These are phyloP conservation scores for Sitobion miscanthi DNA, from an alignment of 1,140 invertebrate species.

Conservation along the genomic window DNA sequence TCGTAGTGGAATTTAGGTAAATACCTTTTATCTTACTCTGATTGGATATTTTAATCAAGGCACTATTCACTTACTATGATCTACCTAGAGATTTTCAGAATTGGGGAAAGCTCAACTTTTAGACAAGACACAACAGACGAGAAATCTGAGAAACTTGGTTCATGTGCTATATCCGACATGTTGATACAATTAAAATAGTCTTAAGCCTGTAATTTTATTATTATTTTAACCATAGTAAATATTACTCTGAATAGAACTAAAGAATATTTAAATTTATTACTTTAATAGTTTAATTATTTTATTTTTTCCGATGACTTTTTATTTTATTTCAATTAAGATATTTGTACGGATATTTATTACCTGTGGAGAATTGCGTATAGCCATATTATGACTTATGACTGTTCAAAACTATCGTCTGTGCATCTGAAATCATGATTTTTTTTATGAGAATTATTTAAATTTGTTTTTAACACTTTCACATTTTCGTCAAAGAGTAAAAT, in stretches of 20 bases:
- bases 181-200: background rate
- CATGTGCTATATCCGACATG: too few relatives aligned
- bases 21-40: background rate
- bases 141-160: background rate
- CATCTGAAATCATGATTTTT: too few relatives aligned
- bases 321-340: background rate
- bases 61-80: background rate
- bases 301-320: too few relatives aligned
- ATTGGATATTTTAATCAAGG: background rate
- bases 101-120: background rate
- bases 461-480: too few relatives aligned
- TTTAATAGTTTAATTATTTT: background rate
- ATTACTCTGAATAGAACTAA: background rate
- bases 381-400: background rate
- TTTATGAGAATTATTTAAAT: too few relatives aligned
- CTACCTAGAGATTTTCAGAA: background rate
- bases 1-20: fast-evolving
- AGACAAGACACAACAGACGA: background rate
- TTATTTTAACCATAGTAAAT: background rate
- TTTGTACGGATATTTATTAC: too few relatives aligned
- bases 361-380: background rate
- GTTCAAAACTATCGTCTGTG: background rate
- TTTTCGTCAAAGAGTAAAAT: too few relatives aligned
- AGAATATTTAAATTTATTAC: background rate
- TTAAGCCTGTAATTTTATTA: too few relatives aligned